Evolutionary conservation across 2,888 invertebrate genomes (phyloP).

Genomic region (Phania funesta): DNA sequence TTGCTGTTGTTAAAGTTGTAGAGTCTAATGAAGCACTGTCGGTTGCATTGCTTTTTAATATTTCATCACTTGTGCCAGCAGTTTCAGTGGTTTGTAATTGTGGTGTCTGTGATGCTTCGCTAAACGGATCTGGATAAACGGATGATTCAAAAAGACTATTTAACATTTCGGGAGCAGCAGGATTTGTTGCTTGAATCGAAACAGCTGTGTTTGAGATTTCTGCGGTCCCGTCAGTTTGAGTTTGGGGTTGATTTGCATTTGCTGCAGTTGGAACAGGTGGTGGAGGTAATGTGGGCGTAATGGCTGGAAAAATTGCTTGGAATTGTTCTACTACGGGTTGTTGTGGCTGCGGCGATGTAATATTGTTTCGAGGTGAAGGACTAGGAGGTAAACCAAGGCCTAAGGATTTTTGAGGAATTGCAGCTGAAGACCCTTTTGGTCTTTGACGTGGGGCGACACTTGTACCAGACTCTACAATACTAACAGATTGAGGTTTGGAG

Average conservation of each 20-base stretch:
- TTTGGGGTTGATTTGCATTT: constrained; percentile 67
- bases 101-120: constrained; percentile 79
- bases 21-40: constrained; percentile 68
- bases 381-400: constrained; percentile 82
- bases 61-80: constrained; percentile 45
- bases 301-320: constrained; percentile 79
- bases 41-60: constrained; percentile 45
- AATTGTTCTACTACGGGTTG: constrained; percentile 79
- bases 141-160: constrained; percentile 85
- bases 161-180: constrained; percentile 74
- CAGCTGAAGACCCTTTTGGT: constrained; percentile 84
- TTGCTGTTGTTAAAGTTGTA: constrained; percentile 49
- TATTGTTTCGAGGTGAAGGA: constrained; percentile 81
- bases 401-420: constrained; percentile 80
- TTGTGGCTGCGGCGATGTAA: constrained; percentile 79
- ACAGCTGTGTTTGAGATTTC: constrained; percentile 48
- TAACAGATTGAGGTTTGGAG: constrained; percentile 79
- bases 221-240: constrained; percentile 14
- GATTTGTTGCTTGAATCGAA: constrained; percentile 17
- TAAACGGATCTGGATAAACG: constrained; percentile 86
- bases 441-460: constrained; percentile 91
- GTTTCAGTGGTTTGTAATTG: constrained; percentile 38
- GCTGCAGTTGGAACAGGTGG: constrained; percentile 67
- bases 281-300: constrained; percentile 70
- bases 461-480: constrained; percentile 85